Evolutionary conservation across 2,888 invertebrate species (phyloP).

Genomic region (Pomacea canaliculata): DNA sequence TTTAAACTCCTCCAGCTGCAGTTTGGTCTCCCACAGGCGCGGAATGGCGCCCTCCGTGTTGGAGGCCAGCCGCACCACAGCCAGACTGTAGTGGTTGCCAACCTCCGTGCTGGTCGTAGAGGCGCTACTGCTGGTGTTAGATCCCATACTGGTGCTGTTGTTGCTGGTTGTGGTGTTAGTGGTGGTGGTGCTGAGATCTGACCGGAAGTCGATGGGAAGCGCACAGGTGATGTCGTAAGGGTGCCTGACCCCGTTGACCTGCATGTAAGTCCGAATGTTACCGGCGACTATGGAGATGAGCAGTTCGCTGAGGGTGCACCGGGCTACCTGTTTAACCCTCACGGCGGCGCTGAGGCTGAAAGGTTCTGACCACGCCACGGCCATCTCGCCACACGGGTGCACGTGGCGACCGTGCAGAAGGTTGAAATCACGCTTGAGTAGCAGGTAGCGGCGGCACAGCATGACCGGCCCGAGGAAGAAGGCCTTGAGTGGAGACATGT

Average conservation of each 20-base stretch:
- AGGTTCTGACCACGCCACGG: slow-evolving; percentile 72
- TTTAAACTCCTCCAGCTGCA: slow-evolving; percentile 72
- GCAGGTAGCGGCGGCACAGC: slow-evolving; percentile 71
- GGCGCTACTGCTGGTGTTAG: neutral
- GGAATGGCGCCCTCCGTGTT: slow-evolving; percentile 75
- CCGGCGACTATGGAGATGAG: slow-evolving; percentile 73
- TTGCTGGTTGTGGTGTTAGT: neutral
- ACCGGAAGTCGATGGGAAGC: slow-evolving; percentile 61
- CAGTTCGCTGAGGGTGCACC: slow-evolving; percentile 74
- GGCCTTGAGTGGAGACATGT: slow-evolving; percentile 60
- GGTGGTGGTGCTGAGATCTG: slow-evolving; percentile 32
- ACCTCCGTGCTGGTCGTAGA: neutral
- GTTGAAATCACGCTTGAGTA: slow-evolving; percentile 70
- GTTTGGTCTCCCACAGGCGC: slow-evolving; percentile 74
- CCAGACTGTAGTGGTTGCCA: slow-evolving; percentile 46
- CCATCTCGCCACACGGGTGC: slow-evolving; percentile 60
- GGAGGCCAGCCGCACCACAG: slow-evolving; percentile 71
- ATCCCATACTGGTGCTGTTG: neutral
- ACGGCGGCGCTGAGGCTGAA: slow-evolving; percentile 69
- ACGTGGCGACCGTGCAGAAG: slow-evolving; percentile 66
- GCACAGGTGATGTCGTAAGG: slow-evolving; percentile 72
- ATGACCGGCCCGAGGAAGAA: slow-evolving; percentile 72
- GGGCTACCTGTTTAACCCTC: slow-evolving; percentile 74
- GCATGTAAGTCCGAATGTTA: slow-evolving; percentile 71
- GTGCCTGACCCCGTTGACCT: slow-evolving; percentile 71